Conservation (phyloP, 2,797 vertebrate genomes). For the Peromyscus eremicus region DNA sequence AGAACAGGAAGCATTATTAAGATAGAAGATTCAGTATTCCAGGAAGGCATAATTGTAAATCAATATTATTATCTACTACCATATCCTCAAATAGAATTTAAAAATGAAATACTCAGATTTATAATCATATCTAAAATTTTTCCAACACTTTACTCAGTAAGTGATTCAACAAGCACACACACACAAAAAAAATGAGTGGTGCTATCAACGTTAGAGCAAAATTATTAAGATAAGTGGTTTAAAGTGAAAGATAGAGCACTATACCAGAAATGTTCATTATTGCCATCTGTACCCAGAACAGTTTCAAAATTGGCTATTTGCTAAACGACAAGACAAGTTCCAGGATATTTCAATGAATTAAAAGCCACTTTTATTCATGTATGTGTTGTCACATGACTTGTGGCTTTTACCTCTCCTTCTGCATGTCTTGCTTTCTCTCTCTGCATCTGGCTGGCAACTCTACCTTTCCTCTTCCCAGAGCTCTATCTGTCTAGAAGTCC, state of each 20-base stretch:
- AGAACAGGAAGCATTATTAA: background rate
- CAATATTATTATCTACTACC: background rate
- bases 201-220: background rate
- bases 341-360: background rate
- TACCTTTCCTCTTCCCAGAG: background rate
- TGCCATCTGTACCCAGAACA: background rate
- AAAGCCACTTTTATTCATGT: background rate
- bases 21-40: background rate
- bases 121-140: background rate
- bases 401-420: background rate
- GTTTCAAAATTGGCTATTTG: background rate
- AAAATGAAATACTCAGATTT: slow-evolving; percentile 9
- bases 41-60: background rate
- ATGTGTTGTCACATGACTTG: background rate
- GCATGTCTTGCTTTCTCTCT: background rate
- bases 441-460: background rate
- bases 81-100: background rate
- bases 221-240: background rate
- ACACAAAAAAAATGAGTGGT: background rate
- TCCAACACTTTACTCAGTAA: background rate
- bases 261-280: background rate
- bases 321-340: background rate
- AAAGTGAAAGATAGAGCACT: background rate
- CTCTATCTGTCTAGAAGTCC: background rate
- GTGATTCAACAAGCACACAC: background rate